phyloP scores from a whole-genome alignment of 1,140 invertebrate genomes.

The Heliconius congener region DNA sequence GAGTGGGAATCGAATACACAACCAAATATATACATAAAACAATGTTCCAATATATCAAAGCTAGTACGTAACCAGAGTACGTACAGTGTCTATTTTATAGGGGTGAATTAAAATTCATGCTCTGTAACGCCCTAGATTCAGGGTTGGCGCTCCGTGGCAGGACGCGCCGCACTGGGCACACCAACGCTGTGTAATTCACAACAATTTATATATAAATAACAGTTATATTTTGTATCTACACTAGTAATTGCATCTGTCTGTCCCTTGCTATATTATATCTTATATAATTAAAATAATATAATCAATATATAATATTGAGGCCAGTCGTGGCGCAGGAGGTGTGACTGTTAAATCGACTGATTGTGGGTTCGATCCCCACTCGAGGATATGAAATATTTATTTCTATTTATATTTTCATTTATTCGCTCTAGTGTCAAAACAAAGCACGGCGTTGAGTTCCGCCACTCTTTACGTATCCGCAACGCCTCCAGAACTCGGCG shows the following conservation, averaged over 20 bases:
- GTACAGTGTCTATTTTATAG: constrained; percentile 36
- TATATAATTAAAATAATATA: too few species aligned
- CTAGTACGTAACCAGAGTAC: neutral
- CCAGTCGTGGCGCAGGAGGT: too few species aligned
- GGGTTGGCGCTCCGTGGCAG: constrained; percentile 31
- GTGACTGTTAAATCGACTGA: too few species aligned
- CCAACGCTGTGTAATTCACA: constrained; percentile 9
- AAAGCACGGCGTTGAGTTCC: too few species aligned
- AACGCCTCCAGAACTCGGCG: too few species aligned
- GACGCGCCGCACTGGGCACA: constrained; percentile 19
- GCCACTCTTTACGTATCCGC: too few species aligned
- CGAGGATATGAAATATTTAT: too few species aligned
- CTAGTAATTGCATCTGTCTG: neutral
- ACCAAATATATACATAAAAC: neutral
- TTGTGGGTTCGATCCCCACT: too few species aligned
- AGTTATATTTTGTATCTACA: neutral
- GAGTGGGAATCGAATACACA: too few species aligned
- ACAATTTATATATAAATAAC: constrained; percentile 4
- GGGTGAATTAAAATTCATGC: constrained; percentile 48
- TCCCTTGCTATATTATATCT: neutral
- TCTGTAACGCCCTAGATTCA: constrained; percentile 45
- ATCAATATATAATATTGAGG: too few species aligned
- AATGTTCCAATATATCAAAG: constrained; percentile 2
- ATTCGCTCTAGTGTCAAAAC: too few species aligned
- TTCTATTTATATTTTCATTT: too few species aligned